Conservation (phyloP, 1,140 invertebrate species). For the Philaenus spumarius region DNA sequence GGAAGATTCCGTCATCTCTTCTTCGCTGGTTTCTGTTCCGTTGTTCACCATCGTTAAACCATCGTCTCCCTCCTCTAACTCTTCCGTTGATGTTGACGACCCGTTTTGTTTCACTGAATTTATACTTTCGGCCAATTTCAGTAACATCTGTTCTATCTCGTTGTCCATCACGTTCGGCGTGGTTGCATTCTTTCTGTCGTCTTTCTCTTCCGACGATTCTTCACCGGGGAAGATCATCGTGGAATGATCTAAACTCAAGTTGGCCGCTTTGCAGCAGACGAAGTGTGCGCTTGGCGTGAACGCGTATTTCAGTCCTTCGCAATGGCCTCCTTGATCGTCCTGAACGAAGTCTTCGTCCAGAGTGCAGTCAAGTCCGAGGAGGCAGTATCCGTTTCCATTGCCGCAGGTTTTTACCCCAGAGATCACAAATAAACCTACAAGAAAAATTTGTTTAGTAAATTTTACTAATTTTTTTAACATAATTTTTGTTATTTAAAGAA, state of each 20-base stretch:
- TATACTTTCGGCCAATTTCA: constrained; percentile 4
- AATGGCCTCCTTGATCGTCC: constrained; percentile 34
- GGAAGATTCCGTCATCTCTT: background rate
- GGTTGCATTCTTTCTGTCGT: background rate
- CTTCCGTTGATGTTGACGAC: constrained; percentile 13
- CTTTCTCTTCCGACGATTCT: background rate
- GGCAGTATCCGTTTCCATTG: constrained; percentile 40
- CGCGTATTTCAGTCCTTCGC: constrained; percentile 39
- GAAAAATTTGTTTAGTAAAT: constrained; percentile 6
- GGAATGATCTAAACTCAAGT: constrained; percentile 1
- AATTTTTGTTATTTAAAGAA: no score
- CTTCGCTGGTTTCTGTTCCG: background rate
- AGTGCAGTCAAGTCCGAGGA: constrained; percentile 38
- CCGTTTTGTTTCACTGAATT: background rate
- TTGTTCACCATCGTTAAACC: background rate
- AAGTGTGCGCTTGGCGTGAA: constrained; percentile 42
- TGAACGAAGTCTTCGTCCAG: constrained; percentile 41
- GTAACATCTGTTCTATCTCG: constrained; percentile 4
- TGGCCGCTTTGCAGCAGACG: constrained; percentile 38
- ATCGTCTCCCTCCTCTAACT: background rate
- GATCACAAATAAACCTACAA: constrained; percentile 43
- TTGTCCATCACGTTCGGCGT: background rate
- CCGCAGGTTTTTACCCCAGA: constrained; percentile 41
- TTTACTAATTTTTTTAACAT: background rate
- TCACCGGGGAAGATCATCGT: background rate